phyloP scores from a whole-genome alignment of 2,113 vertebrate species.

The Himantopus leucocephalus region DNA sequence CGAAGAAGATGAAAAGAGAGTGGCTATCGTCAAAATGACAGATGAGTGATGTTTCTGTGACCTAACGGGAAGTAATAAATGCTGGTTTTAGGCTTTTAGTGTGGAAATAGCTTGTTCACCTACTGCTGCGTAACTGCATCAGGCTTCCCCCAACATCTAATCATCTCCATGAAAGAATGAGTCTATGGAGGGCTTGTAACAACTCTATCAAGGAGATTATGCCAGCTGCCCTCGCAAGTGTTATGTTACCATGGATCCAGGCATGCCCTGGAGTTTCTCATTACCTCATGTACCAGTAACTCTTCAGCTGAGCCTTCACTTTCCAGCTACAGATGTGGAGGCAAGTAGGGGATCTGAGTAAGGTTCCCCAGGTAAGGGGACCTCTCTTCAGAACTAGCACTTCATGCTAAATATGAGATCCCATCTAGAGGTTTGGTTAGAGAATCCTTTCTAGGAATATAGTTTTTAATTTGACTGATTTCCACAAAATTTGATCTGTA shows the following conservation, averaged over 20 bases:
- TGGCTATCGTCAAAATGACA: neutral
- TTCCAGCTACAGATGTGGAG: neutral
- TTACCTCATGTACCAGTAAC: neutral
- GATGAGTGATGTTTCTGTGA: neutral
- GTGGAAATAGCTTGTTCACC: neutral
- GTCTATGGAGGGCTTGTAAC: neutral
- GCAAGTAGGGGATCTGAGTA: neutral
- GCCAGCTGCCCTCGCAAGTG: neutral
- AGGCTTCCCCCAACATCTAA: neutral
- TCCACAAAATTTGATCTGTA: neutral
- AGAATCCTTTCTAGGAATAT: neutral
- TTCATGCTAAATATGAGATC: neutral
- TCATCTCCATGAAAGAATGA: neutral
- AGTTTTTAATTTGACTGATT: neutral
- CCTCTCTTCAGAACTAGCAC: neutral
- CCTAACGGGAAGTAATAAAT: conserved; percentile 18
- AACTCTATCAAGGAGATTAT: neutral
- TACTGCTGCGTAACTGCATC: neutral
- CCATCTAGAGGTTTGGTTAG: neutral
- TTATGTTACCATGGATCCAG: neutral
- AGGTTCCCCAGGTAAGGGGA: neutral
- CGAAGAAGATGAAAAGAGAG: neutral
- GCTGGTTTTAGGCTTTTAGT: neutral
- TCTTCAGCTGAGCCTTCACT: neutral
- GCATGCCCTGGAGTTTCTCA: neutral